These are phyloP conservation scores for Lophotriccus pileatus DNA, from an alignment of 2,797 vertebrate genomes.

Conservation along the genomic window DNA sequence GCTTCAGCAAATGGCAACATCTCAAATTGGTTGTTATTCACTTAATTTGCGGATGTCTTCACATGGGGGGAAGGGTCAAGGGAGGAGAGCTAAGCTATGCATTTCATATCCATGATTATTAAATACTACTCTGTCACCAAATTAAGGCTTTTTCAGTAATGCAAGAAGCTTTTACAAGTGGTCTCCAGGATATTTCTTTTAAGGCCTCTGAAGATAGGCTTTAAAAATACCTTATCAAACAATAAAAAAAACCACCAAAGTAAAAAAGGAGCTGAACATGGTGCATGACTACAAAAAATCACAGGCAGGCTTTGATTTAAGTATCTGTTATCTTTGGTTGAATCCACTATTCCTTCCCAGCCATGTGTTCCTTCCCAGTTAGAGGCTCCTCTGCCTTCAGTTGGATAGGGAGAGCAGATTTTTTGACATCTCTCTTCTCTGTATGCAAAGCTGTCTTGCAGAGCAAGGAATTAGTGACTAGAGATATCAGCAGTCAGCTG, in stretches of 20 bases:
- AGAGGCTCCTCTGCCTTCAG: background rate
- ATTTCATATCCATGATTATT: background rate
- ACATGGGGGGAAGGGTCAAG: conserved; percentile 26
- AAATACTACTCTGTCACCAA: conserved; percentile 21
- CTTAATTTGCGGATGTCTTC: conserved; percentile 48
- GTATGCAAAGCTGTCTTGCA: background rate
- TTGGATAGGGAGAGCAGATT: background rate
- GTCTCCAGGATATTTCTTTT: background rate
- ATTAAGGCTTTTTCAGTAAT: background rate
- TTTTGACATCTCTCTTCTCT: background rate
- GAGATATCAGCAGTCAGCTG: background rate
- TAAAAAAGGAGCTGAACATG: background rate
- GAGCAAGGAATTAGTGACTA: background rate
- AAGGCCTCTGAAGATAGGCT: background rate
- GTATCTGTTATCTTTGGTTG: background rate
- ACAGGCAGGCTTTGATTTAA: background rate
- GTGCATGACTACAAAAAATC: background rate
- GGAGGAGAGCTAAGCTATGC: background rate
- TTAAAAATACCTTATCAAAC: background rate
- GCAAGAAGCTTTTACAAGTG: background rate
- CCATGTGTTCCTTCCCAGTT: background rate
- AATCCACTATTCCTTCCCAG: background rate
- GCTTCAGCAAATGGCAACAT: background rate
- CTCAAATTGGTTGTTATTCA: conserved; percentile 33
- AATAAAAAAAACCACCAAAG: background rate